Evolutionary conservation across 2,797 vertebrate genomes (phyloP).

Genomic region (Melopsittacus undulatus): DNA sequence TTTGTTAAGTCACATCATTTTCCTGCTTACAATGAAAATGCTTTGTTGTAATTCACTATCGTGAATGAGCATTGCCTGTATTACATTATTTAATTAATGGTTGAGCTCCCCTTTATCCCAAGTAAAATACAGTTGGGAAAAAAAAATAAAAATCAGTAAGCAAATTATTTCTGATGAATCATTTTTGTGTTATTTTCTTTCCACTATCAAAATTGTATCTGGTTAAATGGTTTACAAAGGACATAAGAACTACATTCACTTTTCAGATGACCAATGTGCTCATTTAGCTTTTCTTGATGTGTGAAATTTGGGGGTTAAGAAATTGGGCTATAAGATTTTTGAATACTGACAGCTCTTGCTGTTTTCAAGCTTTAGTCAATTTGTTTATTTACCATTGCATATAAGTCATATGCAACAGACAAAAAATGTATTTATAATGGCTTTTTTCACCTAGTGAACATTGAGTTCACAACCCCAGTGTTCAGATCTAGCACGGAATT

Average conservation of each 20-base stretch:
- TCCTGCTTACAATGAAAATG: constrained; percentile 46
- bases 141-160: constrained; percentile 41
- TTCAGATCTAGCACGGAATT: neutral
- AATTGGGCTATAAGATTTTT: constrained; percentile 8
- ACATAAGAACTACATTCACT: constrained; percentile 32
- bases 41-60: constrained; percentile 30
- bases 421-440: neutral
- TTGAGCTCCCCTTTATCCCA: constrained; percentile 30
- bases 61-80: neutral
- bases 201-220: constrained; percentile 41
- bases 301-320: neutral
- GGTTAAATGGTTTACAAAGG: constrained; percentile 45
- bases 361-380: neutral
- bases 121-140: constrained; percentile 57
- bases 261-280: neutral
- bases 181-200: constrained; percentile 38
- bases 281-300: neutral
- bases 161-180: constrained; percentile 58
- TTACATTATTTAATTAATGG: constrained; percentile 64
- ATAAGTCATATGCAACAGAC: neutral
- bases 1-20: constrained; percentile 65
- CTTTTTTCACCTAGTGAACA: neutral
- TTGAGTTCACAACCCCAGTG: neutral
- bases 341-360: neutral
- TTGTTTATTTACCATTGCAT: neutral